These are phyloP conservation scores for Ochropleura plecta DNA, from an alignment of 2,888 invertebrate genomes.

Conservation along the genomic window DNA sequence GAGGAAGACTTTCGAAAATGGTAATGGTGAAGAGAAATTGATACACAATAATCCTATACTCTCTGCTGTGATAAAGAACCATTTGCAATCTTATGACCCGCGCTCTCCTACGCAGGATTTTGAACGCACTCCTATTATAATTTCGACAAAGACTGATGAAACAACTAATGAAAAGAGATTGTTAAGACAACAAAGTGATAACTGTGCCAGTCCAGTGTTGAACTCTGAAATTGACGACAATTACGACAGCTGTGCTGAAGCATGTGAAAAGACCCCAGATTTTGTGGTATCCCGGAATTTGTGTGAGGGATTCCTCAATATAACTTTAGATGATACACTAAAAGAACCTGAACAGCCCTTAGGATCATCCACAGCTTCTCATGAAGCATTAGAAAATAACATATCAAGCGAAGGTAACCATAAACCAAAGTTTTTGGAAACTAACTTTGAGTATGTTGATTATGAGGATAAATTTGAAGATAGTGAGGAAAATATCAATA, in stretches of 20 bases:
- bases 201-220: slow-evolving; percentile 77
- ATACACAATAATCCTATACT: slow-evolving; percentile 87
- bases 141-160: slow-evolving; percentile 75
- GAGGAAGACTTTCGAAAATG: slow-evolving; percentile 86
- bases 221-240: slow-evolving; percentile 71
- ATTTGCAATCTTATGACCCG: slow-evolving; percentile 89
- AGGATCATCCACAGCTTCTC: slow-evolving; percentile 85
- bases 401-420: slow-evolving; percentile 73
- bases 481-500: slow-evolving; percentile 67
- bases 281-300: slow-evolving; percentile 83
- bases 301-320: slow-evolving; percentile 81
- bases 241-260: slow-evolving; percentile 76
- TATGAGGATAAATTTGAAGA: slow-evolving; percentile 74
- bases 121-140: slow-evolving; percentile 90
- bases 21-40: slow-evolving; percentile 80
- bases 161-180: slow-evolving; percentile 67
- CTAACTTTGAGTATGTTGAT: slow-evolving; percentile 91
- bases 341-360: slow-evolving; percentile 81
- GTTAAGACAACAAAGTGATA: slow-evolving; percentile 67
- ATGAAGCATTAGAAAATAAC: slow-evolving; percentile 82
- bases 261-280: slow-evolving; percentile 75
- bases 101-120: slow-evolving; percentile 91
- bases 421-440: slow-evolving; percentile 89
- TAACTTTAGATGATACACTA: slow-evolving; percentile 81
- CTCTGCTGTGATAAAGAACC: slow-evolving; percentile 87